Base-by-base conservation (phyloP, 2,888 invertebrate species). In the Leptogaster cylindrica region DNA sequence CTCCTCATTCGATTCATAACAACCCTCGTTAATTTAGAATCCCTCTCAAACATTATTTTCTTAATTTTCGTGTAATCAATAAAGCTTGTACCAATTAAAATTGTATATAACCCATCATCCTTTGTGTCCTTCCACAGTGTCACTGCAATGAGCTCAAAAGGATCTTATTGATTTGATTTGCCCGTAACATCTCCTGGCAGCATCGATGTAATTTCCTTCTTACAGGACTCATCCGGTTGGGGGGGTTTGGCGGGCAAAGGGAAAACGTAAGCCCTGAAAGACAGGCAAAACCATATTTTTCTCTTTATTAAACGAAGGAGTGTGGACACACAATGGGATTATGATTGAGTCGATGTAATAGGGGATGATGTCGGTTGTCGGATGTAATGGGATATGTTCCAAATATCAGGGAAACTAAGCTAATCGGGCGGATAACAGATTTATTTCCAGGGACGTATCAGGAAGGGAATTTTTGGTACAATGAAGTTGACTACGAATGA, bases 341-440 rank as follows among this genome's bases (percentile, higher is more conserved):
- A 74, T 74, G 73, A 74, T 74, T 74, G 73, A 74, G 73, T 73
- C 72, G 70, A 71, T 73, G 74, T 74, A 73, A 74, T 73, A 72
- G 71, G 72, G 74, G 72, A 73, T 72, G 72, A 73, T 67, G 70
- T 69, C 69, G 67, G 69, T 69, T 44, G 64, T 66, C 58, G 36
- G 65, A 58, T 55, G 69, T 68, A 68, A 70, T 69, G 64, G 68
- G 68, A 69, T 67, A 58, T 39, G 65, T 50, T 18, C 39, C 52
- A 63, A 58, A 69, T 67, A 65, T 48, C 28, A 50, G 65, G 69
- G 69, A 66, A 63, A 64, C 69, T 64, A 46, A 69, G 63, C 70
- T 70, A 71, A 71, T 71, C 71, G 71, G 67, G 68, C 71, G 68
- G 67, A 71, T 71, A 70, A 70, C 71, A 65, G 68, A 71, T 71